Evolutionary conservation across 2,113 vertebrate genomes (phyloP), one percentile per base, ranked within the genome.

Genomic region (Perognathus longimembris): DNA sequence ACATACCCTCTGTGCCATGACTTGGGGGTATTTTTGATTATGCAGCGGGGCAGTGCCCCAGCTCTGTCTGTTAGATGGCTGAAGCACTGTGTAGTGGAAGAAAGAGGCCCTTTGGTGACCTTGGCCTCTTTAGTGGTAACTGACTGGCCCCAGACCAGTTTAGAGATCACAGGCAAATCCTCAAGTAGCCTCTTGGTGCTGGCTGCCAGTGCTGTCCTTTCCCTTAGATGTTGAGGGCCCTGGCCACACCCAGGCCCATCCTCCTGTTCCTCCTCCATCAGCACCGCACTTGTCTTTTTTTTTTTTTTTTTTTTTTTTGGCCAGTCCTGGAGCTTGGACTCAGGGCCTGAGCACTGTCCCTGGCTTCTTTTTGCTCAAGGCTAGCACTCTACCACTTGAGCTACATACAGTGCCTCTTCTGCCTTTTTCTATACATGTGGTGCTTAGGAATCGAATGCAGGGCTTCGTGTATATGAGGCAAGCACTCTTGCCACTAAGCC

Each of bases 111-210:
- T 94, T 81, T 32, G 59, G 30, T 92, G 90, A 91, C 93, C 90
- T 96, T 94, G 90, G 50, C 50, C 63, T 89, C 45, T 54, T 95
- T 91, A 54, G 18, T 0, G 36, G 59, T 80, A 69, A 90, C 84
- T 64, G 17, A 26, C 69, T 92, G 91, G 67, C 87, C 32, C 64
- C 6, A 42, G 76, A 87, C 77, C 71, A 89, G n/a, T 50, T 59
- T 59, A 36, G 69, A 89, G 93, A 94, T 63, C 77, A 76, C 78
- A 36, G 50, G 76, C 45, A 87, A 81, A 87, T 84, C 86, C 73
- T 88, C 67, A n/a, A 74, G 85, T 57, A 77, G 59, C 66, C 26
- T 85, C 38, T 76, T 14, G 40, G 89, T 92, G 59, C 50, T 32
- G 36, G 85, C 71, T n/a, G 45, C 78, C 78, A 34, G 15, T 4